A percentile compares a stretch with the other conserved stretches of the same genome.
Evolutionary conservation across 92 coral and sea anemone genomes (phyloP).

Genomic region (Scolanthus callimorphus): DNA sequence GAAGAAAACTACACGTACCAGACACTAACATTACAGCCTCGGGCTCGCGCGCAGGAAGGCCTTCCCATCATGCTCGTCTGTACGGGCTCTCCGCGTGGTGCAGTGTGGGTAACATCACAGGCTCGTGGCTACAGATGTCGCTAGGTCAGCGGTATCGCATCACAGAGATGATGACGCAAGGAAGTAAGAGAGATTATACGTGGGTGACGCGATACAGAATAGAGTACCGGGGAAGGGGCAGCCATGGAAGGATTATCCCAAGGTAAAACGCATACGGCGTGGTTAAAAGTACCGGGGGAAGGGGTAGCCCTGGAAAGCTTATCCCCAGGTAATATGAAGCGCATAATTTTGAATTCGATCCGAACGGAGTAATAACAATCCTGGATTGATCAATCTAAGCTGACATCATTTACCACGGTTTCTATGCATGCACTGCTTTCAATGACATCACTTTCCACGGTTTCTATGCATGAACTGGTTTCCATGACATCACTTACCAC

Average conservation of each 20-base stretch:
- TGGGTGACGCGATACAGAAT: conserved; percentile 7
- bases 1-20: not conserved
- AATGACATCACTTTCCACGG: too few relatives aligned
- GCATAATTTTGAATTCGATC: too few relatives aligned
- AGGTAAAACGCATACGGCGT: too few relatives aligned
- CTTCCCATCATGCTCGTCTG: conserved; percentile 15
- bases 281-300: too few relatives aligned
- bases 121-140: conserved; percentile 33
- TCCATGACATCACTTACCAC: too few relatives aligned
- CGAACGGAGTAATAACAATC: too few relatives aligned
- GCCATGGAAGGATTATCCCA: too few relatives aligned
- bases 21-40: conserved; percentile 13
- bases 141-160: conserved; percentile 12
- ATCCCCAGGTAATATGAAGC: conserved; percentile 9
- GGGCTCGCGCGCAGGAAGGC: not conserved
- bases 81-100: conserved; percentile 27
- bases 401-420: too few relatives aligned
- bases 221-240: too few relatives aligned
- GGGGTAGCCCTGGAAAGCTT: conserved; percentile 6
- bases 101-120: conserved; percentile 2
- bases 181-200: conserved; percentile 10
- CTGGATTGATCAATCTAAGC: too few relatives aligned
- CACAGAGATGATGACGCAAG: conserved; percentile 13
- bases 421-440: too few relatives aligned
- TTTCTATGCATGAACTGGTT: too few relatives aligned